These are phyloP conservation scores for Astur gentilis DNA, from an alignment of 2,113 vertebrate genomes.

Conservation along the genomic window DNA sequence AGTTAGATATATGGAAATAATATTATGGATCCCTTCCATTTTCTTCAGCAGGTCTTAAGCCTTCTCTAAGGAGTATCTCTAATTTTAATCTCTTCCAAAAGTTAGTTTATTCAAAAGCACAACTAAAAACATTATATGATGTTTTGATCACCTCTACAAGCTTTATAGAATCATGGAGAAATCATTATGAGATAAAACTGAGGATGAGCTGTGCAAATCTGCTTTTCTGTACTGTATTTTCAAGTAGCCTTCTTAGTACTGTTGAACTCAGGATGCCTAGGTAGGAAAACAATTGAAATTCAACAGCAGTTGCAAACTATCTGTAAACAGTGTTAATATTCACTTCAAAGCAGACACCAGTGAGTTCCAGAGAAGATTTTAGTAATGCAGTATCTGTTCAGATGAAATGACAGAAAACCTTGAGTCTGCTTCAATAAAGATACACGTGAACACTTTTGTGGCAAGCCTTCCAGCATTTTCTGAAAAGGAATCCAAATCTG, in stretches of 20 bases:
- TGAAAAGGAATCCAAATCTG: background rate
- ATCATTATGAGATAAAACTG: background rate
- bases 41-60: background rate
- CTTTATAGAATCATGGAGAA: background rate
- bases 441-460: fast-evolving
- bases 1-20: background rate
- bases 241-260: background rate
- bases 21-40: background rate
- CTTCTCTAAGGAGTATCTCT: background rate
- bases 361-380: background rate
- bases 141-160: background rate
- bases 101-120: background rate
- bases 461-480: background rate
- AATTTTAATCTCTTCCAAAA: background rate
- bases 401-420: background rate
- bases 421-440: background rate
- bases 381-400: background rate
- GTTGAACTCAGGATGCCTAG: background rate
- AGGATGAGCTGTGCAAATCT: background rate
- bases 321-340: background rate
- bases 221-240: background rate
- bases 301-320: background rate
- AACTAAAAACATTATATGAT: background rate
- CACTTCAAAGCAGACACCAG: background rate
- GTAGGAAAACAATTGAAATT: background rate